phyloP scores from a whole-genome alignment of 2,113 vertebrate species.

The Daubentonia madagascariensis region DNA sequence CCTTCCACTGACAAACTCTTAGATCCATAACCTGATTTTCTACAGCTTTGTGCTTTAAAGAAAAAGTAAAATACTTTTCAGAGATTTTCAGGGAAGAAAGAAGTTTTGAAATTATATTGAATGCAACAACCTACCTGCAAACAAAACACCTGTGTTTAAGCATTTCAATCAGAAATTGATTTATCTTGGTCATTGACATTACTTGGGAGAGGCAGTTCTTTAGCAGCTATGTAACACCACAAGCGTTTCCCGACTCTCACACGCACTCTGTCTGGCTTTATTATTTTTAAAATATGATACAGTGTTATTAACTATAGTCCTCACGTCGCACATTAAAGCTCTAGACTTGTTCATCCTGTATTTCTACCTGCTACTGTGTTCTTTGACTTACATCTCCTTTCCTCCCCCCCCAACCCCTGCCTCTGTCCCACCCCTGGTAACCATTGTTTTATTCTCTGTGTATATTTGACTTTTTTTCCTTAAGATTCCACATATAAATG shows the following conservation, averaged over 20 bases:
- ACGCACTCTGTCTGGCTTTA: background rate
- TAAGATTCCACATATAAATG: background rate
- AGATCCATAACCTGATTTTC: background rate
- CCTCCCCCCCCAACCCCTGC: no score
- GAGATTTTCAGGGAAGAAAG: background rate
- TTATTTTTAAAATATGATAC: background rate
- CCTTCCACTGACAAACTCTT: background rate
- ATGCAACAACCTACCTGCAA: background rate
- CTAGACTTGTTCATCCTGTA: background rate
- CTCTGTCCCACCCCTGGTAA: background rate
- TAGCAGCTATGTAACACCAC: background rate
- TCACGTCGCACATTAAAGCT: background rate
- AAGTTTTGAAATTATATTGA: background rate
- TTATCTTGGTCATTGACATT: background rate
- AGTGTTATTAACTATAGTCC: background rate
- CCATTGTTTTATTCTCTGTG: background rate
- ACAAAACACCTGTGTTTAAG: background rate
- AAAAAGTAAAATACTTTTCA: background rate
- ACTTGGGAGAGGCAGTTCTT: background rate
- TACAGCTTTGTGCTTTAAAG: background rate
- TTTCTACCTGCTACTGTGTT: background rate
- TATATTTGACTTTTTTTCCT: background rate
- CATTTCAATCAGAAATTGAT: no score
- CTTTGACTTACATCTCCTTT: background rate
- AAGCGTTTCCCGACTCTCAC: accelerated